phyloP scores from a whole-genome alignment of 1,140 invertebrate species.

The Calliphora vicina region DNA sequence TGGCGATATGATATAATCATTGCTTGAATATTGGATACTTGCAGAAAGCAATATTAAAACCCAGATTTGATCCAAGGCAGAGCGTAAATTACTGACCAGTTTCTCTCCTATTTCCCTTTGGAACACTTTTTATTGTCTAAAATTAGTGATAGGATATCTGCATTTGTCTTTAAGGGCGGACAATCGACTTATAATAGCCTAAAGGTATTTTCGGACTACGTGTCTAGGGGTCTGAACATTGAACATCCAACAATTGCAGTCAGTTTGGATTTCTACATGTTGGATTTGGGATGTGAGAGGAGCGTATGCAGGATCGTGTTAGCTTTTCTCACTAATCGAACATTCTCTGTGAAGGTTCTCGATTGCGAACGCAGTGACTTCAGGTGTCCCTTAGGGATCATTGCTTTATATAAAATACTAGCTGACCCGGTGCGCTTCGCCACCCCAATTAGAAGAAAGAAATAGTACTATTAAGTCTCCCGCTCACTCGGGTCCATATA shows the following conservation, averaged over 20 bases:
- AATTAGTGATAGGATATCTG: neutral
- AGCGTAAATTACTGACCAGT: neutral
- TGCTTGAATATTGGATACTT: neutral
- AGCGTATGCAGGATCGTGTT: neutral
- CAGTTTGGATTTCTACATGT: neutral
- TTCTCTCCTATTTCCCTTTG: neutral
- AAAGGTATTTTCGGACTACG: neutral
- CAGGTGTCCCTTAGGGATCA: neutral
- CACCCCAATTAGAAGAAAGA: too few species aligned
- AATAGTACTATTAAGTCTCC: too few species aligned
- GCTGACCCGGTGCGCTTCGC: too few species aligned
- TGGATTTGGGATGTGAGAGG: too few species aligned
- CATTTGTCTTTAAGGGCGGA: neutral
- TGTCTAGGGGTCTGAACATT: neutral
- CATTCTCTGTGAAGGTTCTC: neutral
- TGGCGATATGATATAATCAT: neutral
- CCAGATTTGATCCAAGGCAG: neutral
- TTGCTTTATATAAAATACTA: too few species aligned
- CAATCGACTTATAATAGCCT: neutral
- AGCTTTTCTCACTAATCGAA: neutral
- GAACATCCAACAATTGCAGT: neutral
- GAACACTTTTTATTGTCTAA: too few species aligned
- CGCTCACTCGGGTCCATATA: neutral
- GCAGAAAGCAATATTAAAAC: neutral
- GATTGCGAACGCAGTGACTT: too few species aligned